Evolutionary conservation across 2,797 vertebrate species (phyloP).

Genomic region (Euphonia xanthogaster): DNA sequence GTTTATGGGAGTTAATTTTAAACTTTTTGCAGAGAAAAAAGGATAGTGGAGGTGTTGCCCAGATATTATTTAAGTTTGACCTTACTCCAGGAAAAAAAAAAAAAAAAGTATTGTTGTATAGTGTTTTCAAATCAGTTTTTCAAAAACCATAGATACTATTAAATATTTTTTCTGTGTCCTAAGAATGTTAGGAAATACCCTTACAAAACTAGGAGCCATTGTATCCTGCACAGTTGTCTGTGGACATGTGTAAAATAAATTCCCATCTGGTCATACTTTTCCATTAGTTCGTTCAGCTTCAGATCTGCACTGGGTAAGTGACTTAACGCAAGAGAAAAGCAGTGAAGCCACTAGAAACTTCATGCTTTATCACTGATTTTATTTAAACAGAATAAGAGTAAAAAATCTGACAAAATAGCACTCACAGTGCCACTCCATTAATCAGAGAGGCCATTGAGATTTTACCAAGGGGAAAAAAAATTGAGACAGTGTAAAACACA

Average conservation of each 20-base stretch:
- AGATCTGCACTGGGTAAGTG: background rate
- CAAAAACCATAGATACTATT: background rate
- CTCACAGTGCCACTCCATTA: background rate
- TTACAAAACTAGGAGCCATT: background rate
- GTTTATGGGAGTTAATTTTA: conserved; percentile 65
- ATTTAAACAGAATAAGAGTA: background rate
- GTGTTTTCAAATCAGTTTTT: background rate
- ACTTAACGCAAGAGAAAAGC: background rate
- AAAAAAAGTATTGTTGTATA: background rate
- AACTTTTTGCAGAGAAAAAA: conserved; percentile 44
- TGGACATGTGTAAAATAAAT: background rate
- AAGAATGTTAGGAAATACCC: background rate
- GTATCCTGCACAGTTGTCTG: background rate
- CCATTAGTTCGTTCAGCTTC: background rate
- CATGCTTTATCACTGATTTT: background rate
- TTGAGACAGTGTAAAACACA: background rate
- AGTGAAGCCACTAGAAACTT: background rate
- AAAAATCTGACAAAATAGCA: background rate
- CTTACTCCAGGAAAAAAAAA: background rate
- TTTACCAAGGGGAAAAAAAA: background rate
- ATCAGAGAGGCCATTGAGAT: background rate
- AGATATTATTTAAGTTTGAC: conserved; percentile 34
- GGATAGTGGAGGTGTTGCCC: conserved; percentile 12
- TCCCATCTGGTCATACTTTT: background rate
- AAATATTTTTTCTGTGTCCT: background rate